Base-by-base conservation (phyloP, 92 coral and sea anemone species). In the Siderastrea radians region DNA sequence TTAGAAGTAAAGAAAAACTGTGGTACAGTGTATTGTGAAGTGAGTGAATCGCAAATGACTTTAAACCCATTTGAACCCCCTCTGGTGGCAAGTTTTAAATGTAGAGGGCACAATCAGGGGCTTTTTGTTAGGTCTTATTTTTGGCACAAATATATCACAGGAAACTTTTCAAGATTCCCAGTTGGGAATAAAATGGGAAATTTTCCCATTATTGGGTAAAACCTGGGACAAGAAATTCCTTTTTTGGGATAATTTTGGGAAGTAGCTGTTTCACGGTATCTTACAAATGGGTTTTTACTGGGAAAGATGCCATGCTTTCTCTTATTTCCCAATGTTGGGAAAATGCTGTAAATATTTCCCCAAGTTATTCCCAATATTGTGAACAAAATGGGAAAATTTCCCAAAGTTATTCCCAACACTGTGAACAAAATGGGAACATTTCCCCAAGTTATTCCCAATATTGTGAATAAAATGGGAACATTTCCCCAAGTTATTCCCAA, bases 141-240 rank as follows among this genome's bases (percentile, higher is more conserved):
- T 26, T 26, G 38, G 38, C 38, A 26, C 38, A 26, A 26, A n/a
- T n/a, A n/a, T n/a, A n/a, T n/a, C 84, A 79, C 84, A 79, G 84
- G 84, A 64, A 79, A 79, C 55, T 79, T 79, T 79, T 79, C 26
- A 68, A 53, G 50, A 78, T 78, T 78, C 83, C 83, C 83, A 78
- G 19, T 44, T 85, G 38, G 38, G 38, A 26, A 26, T 0, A 26
- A 26, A 26, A 26, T 26, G 38, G 38, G 38, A 26, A 26, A 26
- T 26, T 54, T 76, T 66, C 94, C 94, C 78, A 47, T 53, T 62
- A 53, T 66, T 86, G 83, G 94, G 90, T 49, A 72, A 70, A 55
- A 17, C 13, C 84, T 68, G 91, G 90, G 88, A 77, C 88, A 86
- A 57, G n/a, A 86, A 85, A 79, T 49, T 58, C 90, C 90, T 57